Conservation (phyloP, 1,140 invertebrate species). For the Ips typographus region DNA sequence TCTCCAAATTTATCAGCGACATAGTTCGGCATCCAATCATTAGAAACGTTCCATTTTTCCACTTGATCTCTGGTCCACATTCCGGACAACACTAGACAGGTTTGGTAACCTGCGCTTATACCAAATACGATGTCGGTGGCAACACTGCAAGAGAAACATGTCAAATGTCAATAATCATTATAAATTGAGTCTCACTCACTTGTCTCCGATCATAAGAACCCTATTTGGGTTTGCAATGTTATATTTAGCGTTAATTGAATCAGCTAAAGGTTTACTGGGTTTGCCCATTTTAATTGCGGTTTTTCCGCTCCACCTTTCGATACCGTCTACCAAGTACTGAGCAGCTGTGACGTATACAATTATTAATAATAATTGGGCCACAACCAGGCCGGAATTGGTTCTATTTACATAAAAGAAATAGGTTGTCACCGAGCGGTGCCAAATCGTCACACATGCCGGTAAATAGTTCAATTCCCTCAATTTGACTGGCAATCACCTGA, state of each 20-base stretch:
- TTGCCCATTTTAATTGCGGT: constrained; percentile 1
- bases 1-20: background rate
- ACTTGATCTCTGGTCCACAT: background rate
- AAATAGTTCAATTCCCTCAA: constrained; percentile 5
- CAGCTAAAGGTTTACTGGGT: background rate
- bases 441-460: constrained; percentile 12
- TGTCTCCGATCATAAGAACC: constrained; percentile 20
- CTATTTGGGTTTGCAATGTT: constrained; percentile 4
- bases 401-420: too few species aligned
- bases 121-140: constrained; percentile 16
- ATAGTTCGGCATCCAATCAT: constrained; percentile 11
- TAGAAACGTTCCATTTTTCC: constrained; percentile 3
- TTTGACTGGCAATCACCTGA: constrained; percentile 9
- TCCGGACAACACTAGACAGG: constrained; percentile 6
- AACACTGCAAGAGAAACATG: constrained; percentile 11
- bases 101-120: constrained; percentile 11
- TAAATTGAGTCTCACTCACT: background rate
- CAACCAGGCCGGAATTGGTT: too few species aligned
- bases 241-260: constrained; percentile 1
- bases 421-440: background rate
- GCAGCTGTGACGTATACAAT: background rate
- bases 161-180: background rate
- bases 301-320: constrained; percentile 6
- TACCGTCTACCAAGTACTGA: constrained; percentile 4
- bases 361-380: too few species aligned